Evolutionary conservation across 2,888 invertebrate species (phyloP).

Genomic region (Plebejus argus): DNA sequence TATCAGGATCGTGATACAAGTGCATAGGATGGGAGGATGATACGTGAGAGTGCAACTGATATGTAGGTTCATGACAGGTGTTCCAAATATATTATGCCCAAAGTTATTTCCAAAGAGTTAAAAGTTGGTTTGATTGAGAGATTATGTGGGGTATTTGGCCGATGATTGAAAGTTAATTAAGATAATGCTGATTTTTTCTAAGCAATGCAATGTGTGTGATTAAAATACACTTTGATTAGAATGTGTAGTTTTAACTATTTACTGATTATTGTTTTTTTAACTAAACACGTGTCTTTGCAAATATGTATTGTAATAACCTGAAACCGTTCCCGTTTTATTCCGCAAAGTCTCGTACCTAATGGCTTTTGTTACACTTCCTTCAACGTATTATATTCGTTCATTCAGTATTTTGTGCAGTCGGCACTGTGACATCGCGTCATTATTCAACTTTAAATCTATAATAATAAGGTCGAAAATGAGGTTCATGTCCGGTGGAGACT

Average conservation of each 20-base stretch:
- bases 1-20: neutral
- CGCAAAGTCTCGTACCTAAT: neutral
- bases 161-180: too few species aligned
- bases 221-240: too few species aligned
- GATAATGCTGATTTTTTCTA: too few species aligned
- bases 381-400: neutral
- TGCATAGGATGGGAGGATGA: constrained; percentile 9
- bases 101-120: too few species aligned
- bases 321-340: neutral
- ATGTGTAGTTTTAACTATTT: neutral
- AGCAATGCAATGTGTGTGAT: too few species aligned
- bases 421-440: neutral
- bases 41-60: neutral
- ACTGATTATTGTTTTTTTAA: neutral
- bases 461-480: neutral
- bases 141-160: too few species aligned
- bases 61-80: neutral
- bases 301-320: neutral
- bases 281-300: neutral
- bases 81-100: too few species aligned
- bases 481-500: neutral
- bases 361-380: neutral
- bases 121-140: too few species aligned
- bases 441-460: neutral
- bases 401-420: constrained; percentile 5